Evolutionary conservation across 1,140 invertebrate genomes (phyloP).

Genomic region (Scylla paramamosain): DNA sequence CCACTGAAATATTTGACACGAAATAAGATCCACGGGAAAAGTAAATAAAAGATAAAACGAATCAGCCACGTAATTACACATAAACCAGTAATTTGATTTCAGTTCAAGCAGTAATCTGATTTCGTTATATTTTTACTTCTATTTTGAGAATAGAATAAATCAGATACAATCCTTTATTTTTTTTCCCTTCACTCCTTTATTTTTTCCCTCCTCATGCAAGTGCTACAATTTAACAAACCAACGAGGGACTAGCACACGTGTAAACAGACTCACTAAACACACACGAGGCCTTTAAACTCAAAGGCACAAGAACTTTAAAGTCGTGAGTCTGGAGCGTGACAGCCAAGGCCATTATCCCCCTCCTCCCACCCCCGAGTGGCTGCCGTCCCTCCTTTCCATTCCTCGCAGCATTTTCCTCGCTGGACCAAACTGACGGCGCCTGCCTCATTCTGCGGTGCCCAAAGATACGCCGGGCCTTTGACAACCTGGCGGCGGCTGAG

Average conservation of each 20-base stretch:
- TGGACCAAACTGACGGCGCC: background rate
- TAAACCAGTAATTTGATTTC: constrained; percentile 14
- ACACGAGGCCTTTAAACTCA: background rate
- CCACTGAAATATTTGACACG: background rate
- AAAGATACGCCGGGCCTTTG: background rate
- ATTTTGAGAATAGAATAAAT: background rate
- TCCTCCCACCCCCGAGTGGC: no score
- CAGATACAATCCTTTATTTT: background rate
- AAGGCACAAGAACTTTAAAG: background rate
- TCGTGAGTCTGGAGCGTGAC: background rate
- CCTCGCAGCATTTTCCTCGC: background rate
- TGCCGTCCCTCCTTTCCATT: background rate
- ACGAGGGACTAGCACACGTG: background rate
- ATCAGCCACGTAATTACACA: background rate
- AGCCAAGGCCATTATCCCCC: background rate
- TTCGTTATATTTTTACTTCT: background rate
- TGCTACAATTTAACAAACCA: background rate
- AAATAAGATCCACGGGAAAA: background rate
- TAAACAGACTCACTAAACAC: background rate
- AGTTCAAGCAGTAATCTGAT: background rate
- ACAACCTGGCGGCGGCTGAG: background rate
- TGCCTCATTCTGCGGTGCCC: background rate
- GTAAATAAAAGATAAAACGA: background rate
- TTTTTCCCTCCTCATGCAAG: background rate
- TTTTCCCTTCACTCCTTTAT: background rate